Conservation (phyloP, 37 sponge, comb jelly and placozoan species). For the Agelas oroides region DNA sequence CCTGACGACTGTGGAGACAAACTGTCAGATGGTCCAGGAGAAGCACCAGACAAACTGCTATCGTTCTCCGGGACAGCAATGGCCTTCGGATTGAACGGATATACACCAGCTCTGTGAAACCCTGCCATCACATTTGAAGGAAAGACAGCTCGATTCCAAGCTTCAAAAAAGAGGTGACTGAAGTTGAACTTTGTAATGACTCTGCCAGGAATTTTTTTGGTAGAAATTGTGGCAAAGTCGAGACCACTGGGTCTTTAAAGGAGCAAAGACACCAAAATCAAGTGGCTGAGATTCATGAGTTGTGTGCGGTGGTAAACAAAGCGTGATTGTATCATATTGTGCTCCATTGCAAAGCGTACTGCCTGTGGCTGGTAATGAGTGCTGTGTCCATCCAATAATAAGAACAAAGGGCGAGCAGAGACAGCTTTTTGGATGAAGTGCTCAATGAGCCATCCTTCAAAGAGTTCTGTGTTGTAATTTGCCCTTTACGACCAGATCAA, state of each 20-base stretch:
- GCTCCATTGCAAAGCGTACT: constrained; percentile 32
- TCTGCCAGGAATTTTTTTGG: constrained; percentile 28
- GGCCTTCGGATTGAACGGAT: constrained; percentile 43
- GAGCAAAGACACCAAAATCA: constrained; percentile 50
- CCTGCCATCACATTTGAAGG: constrained; percentile 51
- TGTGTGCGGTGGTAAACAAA: constrained; percentile 71
- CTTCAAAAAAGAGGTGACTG: constrained; percentile 52
- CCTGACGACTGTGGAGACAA: too few species aligned
- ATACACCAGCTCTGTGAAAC: constrained; percentile 48
- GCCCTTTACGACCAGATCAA: constrained; percentile 46
- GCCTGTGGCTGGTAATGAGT: constrained; percentile 61
- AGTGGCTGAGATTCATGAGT: constrained; percentile 64
- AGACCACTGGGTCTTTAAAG: constrained; percentile 42
- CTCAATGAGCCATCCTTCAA: constrained; percentile 55
- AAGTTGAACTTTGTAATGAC: constrained; percentile 34
- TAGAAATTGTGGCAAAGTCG: constrained; percentile 38
- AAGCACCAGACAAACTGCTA: too few species aligned
- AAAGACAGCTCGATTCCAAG: constrained; percentile 48
- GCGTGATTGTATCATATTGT: constrained; percentile 42
- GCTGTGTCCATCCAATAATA: constrained; percentile 65
- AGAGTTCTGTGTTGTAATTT: constrained; percentile 47
- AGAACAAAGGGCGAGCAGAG: constrained; percentile 53
- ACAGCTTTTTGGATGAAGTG: constrained; percentile 53
- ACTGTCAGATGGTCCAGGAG: too few species aligned
- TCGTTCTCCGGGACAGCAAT: background rate